These are phyloP conservation scores for Teleopsis dalmanni DNA, from an alignment of 1,140 invertebrate genomes.

Conservation along the genomic window DNA sequence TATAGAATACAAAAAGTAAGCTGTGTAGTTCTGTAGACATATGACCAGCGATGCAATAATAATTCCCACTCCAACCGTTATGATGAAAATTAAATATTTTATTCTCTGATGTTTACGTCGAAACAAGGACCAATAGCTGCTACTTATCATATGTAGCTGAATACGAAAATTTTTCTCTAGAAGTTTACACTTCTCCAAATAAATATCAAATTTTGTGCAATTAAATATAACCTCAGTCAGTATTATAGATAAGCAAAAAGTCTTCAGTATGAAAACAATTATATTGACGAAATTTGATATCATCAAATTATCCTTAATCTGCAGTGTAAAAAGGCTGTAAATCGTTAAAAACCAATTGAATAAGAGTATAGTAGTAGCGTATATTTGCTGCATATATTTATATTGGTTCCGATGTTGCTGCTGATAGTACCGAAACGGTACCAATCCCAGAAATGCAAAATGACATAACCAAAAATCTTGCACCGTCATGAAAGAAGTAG, in stretches of 20 bases:
- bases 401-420: not conserved
- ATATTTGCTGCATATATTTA: not conserved
- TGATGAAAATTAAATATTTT: not conserved
- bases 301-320: not conserved
- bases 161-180: no score
- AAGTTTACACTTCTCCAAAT: no score
- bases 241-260: no score
- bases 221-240: no score
- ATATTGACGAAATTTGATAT: slow-evolving; percentile 3
- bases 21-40: not conserved
- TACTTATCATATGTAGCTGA: no score
- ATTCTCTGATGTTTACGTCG: not conserved
- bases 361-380: not conserved
- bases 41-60: not conserved
- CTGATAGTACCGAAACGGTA: not conserved
- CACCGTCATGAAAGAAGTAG: no score
- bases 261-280: slow-evolving; percentile 2
- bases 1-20: slow-evolving; percentile 2
- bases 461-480: no score
- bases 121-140: no score
- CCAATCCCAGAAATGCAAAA: no score
- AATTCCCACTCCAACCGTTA: not conserved
- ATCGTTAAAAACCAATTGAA: not conserved
- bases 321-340: not conserved
- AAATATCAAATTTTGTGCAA: no score